These are phyloP conservation scores for Anas platyrhynchos DNA, from an alignment of 2,113 vertebrate genomes.

Conservation along the genomic window DNA sequence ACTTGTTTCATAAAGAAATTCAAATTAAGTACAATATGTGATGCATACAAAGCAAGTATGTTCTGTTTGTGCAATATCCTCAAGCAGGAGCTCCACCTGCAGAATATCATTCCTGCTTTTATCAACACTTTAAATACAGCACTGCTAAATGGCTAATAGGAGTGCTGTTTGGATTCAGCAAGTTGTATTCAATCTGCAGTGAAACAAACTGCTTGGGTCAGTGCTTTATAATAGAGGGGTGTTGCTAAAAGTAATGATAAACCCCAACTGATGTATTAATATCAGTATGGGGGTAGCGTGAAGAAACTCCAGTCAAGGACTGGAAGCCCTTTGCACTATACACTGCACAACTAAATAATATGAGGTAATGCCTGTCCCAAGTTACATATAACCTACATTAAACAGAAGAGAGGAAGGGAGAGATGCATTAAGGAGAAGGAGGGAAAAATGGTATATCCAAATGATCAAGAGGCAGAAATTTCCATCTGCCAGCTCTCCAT, in stretches of 20 bases:
- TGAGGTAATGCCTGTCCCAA: neutral
- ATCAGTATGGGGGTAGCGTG: neutral
- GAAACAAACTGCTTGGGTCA: neutral
- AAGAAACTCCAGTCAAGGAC: neutral
- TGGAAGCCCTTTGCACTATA: neutral
- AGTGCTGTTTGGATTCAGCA: neutral
- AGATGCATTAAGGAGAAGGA: neutral
- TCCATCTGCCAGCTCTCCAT: rapidly evolving
- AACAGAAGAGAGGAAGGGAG: neutral
- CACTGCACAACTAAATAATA: neutral
- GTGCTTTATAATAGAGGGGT: neutral
- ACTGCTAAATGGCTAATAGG: neutral
- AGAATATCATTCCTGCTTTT: neutral
- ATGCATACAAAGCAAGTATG: neutral
- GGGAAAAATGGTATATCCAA: rapidly evolving
- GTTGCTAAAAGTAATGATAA: neutral
- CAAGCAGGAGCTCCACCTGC: neutral
- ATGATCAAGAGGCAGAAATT: neutral
- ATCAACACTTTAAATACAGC: neutral
- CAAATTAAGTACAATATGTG: neutral
- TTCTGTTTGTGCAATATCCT: neutral
- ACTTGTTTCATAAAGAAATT: neutral
- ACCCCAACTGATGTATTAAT: rapidly evolving
- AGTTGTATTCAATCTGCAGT: rapidly evolving
- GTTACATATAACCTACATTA: neutral